Evolutionary conservation across 35 echinoderm and acorn worm species (phyloP).

Genomic region (Lytechinus pictus): DNA sequence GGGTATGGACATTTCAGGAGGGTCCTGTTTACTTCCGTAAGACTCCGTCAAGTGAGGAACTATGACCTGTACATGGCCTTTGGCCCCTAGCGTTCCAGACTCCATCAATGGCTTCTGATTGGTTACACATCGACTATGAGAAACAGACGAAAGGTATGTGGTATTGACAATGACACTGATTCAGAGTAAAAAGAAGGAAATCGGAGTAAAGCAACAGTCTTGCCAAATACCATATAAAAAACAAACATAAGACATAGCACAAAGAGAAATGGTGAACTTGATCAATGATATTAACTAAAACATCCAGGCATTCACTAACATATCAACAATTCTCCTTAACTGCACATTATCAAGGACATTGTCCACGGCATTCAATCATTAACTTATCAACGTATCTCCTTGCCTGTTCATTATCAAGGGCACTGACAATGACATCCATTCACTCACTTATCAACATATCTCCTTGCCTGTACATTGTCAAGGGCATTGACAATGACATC

Average conservation of each 20-base stretch:
- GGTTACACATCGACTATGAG: conserved; percentile 89
- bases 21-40: conserved; percentile 89
- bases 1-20: conserved; percentile 85
- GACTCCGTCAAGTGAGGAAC: conserved; percentile 94
- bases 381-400: no score
- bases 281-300: no score
- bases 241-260: neutral
- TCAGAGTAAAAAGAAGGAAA: neutral
- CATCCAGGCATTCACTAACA: neutral
- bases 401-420: no score
- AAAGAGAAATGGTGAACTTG: neutral
- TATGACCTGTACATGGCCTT: conserved; percentile 99
- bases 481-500: no score
- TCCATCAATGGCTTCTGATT: conserved; percentile 89
- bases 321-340: no score
- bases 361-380: no score
- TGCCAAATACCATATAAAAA: neutral
- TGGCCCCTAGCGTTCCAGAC: conserved; percentile 91
- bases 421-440: no score
- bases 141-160: neutral
- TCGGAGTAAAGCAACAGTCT: neutral
- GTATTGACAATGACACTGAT: no score
- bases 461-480: no score
- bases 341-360: neutral
- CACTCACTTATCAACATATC: no score